Evolutionary conservation across 2,888 invertebrate species (phyloP).

Genomic region (Pristionchus exspectatus): DNA sequence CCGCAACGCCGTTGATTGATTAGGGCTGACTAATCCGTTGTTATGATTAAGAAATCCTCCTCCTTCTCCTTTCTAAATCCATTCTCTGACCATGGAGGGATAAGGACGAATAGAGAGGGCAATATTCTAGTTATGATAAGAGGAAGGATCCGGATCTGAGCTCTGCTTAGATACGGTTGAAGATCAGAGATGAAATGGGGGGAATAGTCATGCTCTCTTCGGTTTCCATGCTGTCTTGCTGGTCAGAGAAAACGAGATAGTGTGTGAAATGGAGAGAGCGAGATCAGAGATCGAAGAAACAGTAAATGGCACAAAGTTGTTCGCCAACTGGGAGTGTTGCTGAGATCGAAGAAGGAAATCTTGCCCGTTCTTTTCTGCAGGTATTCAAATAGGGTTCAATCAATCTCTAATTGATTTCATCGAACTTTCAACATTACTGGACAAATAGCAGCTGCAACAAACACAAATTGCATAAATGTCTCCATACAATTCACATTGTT

Average conservation of each 20-base stretch:
- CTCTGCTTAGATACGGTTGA: not conserved
- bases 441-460: no score
- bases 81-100: not conserved
- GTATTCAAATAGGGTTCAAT: no score
- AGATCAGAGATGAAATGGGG: not conserved
- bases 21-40: not conserved
- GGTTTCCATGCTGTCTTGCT: not conserved
- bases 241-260: not conserved
- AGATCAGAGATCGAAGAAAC: not conserved
- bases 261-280: not conserved
- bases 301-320: not conserved
- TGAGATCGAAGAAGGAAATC: not conserved
- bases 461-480: no score
- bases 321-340: not conserved
- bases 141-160: slow-evolving; percentile 20
- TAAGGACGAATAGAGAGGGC: not conserved
- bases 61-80: no score
- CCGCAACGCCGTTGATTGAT: slow-evolving; percentile 2
- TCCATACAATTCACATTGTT: no score
- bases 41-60: not conserved
- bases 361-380: no score
- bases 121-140: slow-evolving; percentile 22
- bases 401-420: no score
- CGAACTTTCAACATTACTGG: no score
- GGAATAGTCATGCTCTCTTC: not conserved